These are phyloP conservation scores for Anomalospiza imberbis DNA, from an alignment of 2,797 vertebrate species.

Conservation along the genomic window DNA sequence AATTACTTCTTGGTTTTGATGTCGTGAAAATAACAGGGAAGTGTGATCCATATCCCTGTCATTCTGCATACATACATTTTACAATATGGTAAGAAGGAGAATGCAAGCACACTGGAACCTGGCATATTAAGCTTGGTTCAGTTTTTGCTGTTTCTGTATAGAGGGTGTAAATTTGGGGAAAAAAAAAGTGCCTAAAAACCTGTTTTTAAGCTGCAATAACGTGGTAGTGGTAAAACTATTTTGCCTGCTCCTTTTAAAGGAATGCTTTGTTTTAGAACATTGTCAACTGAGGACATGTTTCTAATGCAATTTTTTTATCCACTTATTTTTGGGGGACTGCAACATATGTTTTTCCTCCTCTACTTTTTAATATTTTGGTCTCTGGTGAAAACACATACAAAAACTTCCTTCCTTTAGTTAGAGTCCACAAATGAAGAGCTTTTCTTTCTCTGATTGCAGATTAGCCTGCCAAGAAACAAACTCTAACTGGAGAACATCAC, in stretches of 20 bases:
- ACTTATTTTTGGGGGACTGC: conserved; percentile 33
- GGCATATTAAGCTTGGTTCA: not conserved
- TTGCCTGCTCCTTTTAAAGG: not conserved
- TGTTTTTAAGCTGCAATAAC: not conserved
- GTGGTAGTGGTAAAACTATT: not conserved
- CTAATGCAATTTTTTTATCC: conserved; percentile 49
- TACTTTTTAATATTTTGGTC: conserved; percentile 79
- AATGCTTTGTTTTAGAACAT: conserved; percentile 25
- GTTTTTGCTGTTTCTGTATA: not conserved
- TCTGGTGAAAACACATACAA: conserved; percentile 73
- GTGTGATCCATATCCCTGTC: not conserved
- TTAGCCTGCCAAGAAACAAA: conserved; percentile 81
- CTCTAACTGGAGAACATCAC: conserved; percentile 79
- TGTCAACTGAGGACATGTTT: conserved; percentile 15
- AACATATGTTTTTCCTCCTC: conserved; percentile 77
- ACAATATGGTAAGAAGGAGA: not conserved
- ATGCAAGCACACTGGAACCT: not conserved
- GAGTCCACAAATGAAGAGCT: conserved; percentile 79
- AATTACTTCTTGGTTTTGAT: not conserved
- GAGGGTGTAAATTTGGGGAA: not conserved
- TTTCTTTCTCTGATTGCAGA: conserved; percentile 78
- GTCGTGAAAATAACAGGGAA: not conserved
- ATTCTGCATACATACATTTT: not conserved
- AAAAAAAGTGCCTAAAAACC: not conserved
- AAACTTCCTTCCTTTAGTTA: conserved; percentile 78